phyloP scores from a whole-genome alignment of 2,888 invertebrate genomes.

The Pelosia muscerda region DNA sequence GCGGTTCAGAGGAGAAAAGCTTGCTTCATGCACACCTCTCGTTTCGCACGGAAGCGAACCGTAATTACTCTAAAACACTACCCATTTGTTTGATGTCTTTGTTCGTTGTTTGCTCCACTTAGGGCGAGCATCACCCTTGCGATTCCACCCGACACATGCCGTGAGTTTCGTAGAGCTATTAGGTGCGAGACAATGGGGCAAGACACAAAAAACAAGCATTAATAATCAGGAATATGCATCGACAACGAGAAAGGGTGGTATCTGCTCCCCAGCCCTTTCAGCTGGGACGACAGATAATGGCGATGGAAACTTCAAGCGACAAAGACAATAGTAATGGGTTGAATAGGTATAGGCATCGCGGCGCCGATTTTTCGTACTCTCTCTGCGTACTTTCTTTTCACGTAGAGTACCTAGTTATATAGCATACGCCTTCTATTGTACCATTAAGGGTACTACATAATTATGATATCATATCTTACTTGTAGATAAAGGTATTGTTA shows the following conservation, averaged over 20 bases:
- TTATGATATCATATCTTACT: conserved; percentile 35
- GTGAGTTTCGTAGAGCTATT: conserved; percentile 79
- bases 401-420: conserved; percentile 7
- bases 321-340: conserved; percentile 71
- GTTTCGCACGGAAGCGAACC: conserved; percentile 83
- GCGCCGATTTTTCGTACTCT: conserved; percentile 54
- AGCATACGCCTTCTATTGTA: conserved; percentile 30
- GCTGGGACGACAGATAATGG: conserved; percentile 70
- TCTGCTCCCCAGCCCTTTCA: conserved; percentile 68
- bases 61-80: conserved; percentile 87
- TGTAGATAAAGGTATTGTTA: conserved; percentile 30
- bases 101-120: conserved; percentile 86
- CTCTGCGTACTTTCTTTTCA: conserved; percentile 35
- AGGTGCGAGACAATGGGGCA: conserved; percentile 79
- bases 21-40: conserved; percentile 79
- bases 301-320: conserved; percentile 72
- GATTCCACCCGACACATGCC: conserved; percentile 81
- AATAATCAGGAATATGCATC: conserved; percentile 86
- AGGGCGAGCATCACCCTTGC: conserved; percentile 83
- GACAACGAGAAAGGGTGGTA: conserved; percentile 69
- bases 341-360: conserved; percentile 55
- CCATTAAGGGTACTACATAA: conserved; percentile 38
- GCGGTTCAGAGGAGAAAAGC: conserved; percentile 66
- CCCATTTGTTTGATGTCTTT: conserved; percentile 87
- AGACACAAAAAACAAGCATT: conserved; percentile 84